Base-by-base conservation (phyloP, 2,888 invertebrate species). In the Augiades crinisus region DNA sequence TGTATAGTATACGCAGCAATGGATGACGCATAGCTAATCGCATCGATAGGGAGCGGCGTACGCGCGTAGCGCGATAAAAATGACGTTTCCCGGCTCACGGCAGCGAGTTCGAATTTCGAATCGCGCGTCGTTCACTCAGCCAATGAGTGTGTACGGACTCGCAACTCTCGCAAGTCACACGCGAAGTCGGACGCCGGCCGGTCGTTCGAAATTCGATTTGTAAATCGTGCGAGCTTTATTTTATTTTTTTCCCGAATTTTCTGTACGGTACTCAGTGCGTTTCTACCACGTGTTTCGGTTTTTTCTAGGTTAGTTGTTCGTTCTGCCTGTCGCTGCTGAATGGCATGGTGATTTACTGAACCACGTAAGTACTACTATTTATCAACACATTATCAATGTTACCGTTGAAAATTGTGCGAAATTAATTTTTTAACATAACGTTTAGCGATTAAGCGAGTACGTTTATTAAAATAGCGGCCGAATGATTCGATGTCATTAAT, bases 31-130 rank as follows among this genome's bases (percentile, higher is more conserved):
- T 12, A 34, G 52, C 12, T 38, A 53, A 55, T 59, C 60, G 46
- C 27, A 41, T 53, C 58, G 56, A 22, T 30, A 10, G 12, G 10
- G 59, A 64, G 55, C 75, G 62, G 79, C 78, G 82, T 82, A 74
- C 58, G 75, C 80, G 81, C 80, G 70, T 77, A 68, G 74, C 64
- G 70, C 71, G 76, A 76, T 79, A 71, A 72, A 70, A 66, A 67
- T 82, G 78, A 81, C 78, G 79, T 81, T 73, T 68, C 70, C 60
- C 64, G 44, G 55, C 54, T 68, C 70, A 60, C 64, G 44, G 55
- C 54, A 60, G 47, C 53, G 49, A 30, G 41, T 50, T 51, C 53
- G 44, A 43, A 47, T 45, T 19, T 55, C 53, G 55, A 30, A 30
- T 54, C 58, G 51, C 46, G 50, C 47, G 37, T 41, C 49, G 46